Base-by-base conservation (phyloP, 2,113 vertebrate species). In the Potamarius usumacintae region DNA sequence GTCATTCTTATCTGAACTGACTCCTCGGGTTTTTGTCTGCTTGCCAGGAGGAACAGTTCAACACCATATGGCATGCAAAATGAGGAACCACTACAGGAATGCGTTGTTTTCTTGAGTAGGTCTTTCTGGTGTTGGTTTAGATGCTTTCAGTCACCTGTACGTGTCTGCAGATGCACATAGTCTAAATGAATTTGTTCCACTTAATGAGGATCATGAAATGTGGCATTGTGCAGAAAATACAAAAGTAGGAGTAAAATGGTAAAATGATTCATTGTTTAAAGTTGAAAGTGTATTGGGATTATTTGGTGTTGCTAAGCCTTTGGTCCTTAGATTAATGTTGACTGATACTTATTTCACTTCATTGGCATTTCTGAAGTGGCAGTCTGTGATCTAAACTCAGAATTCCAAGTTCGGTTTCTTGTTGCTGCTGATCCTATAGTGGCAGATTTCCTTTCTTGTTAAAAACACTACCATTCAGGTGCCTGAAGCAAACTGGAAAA, bases 1-100 rank as follows among this genome's bases (percentile, higher is more conserved):
- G 74, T 52, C 76, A 88, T 88, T 74, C 76, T 88, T 86, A 91
- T 86, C 88, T 50, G 55, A 57, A 57, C 72, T 86, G 90, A 89
- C 79, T 87, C 82, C 4, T 81, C 65, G 30, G 76, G 71, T 74
- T 87, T 90, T 88, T 50, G 50, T 65, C 57, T 52, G 71, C 9
- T 55, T 57, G 86, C 65, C 79, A 63, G 18, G 48, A 72, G 74
- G 74, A 85, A 34, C 48, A 18, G 57, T 85, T 89, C 25, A 50
- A 22, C 58, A 60, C 74, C 69, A 86, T 88, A 85, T 87, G 88
- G 53, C 78, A 85, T 72, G 18, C 86, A 65, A 69, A 62, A n/a
- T 58, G 74, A 65, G 81, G 30, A 50, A 78, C 72, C 58, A 15
- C 30, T 80, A 22, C 48, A 67, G 80, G 84, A 77, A 82, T 77